These are phyloP conservation scores for Alcis repandata DNA, from an alignment of 2,888 invertebrate genomes.

Conservation along the genomic window DNA sequence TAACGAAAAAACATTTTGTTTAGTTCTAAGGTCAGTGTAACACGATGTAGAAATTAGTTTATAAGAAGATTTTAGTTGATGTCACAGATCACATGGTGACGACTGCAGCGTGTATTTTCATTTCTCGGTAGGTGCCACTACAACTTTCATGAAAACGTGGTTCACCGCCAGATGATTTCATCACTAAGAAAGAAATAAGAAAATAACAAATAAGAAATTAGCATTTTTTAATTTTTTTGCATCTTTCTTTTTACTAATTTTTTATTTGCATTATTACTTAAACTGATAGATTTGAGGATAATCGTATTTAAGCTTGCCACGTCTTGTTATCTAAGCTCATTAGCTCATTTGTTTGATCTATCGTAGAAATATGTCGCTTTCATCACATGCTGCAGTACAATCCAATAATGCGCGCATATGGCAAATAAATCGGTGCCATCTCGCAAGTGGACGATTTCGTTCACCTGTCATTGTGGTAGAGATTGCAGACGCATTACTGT, in stretches of 20 bases:
- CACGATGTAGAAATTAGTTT: too few relatives aligned
- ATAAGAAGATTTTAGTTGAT: too few relatives aligned
- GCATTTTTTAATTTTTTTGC: too few relatives aligned
- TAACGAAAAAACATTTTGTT: not conserved
- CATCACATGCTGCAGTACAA: slow-evolving; percentile 49
- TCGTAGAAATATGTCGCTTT: slow-evolving; percentile 43
- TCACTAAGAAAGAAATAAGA: too few relatives aligned
- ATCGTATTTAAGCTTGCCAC: not conserved
- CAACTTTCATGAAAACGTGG: too few relatives aligned
- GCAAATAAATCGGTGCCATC: slow-evolving; percentile 73
- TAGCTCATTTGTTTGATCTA: slow-evolving; percentile 15
- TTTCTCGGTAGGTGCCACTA: too few relatives aligned
- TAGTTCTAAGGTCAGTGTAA: not conserved
- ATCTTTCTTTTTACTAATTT: too few relatives aligned
- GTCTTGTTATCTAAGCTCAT: slow-evolving; percentile 2
- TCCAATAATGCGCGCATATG: slow-evolving; percentile 59
- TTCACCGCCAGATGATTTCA: too few relatives aligned
- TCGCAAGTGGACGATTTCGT: slow-evolving; percentile 58
- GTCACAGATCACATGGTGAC: too few relatives aligned
- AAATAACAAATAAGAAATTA: too few relatives aligned
- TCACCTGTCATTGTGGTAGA: slow-evolving; percentile 53
- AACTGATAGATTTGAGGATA: not conserved
- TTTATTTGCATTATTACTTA: not conserved
- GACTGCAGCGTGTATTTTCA: too few relatives aligned
- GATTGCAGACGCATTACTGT: slow-evolving; percentile 54